Percentiles rank a stretch among this genome's conserved stretches.
Conservation (phyloP, 2,797 vertebrate genomes). For the Gallinago stenura region DNA sequence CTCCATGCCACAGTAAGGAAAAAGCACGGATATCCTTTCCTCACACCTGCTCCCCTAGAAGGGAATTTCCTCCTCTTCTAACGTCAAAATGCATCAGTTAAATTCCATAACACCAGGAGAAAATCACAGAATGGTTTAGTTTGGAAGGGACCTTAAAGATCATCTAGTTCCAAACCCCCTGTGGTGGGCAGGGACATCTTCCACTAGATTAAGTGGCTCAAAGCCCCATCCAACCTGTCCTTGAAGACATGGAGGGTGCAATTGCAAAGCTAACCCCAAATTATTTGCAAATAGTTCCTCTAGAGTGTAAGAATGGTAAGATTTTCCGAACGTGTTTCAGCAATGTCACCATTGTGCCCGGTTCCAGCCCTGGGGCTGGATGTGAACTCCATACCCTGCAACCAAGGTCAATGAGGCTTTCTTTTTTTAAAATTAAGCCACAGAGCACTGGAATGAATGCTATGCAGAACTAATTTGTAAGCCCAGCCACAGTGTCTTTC, state of each 20-base stretch:
- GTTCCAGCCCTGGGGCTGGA: slow-evolving; percentile 29
- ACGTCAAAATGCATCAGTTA: not conserved
- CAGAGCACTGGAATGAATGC: slow-evolving; percentile 41
- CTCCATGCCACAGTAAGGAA: not conserved
- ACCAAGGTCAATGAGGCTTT: slow-evolving; percentile 52
- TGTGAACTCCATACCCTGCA: slow-evolving; percentile 20
- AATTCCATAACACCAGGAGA: not conserved
- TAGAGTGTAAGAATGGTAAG: not conserved
- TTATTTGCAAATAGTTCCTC: not conserved
- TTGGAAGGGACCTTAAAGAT: not conserved
- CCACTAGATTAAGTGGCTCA: not conserved
- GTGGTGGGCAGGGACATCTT: not conserved
- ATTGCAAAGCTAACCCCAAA: not conserved
- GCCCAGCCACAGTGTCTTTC: slow-evolving; percentile 24
- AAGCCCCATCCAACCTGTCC: not conserved
- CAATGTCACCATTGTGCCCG: slow-evolving; percentile 43
- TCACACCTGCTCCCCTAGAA: not conserved
- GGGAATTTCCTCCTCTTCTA: not conserved
- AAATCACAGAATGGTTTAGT: not conserved
- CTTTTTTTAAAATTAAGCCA: slow-evolving; percentile 30
- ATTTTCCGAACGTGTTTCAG: slow-evolving; percentile 20
- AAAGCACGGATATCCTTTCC: not conserved
- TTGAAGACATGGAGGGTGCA: not conserved
- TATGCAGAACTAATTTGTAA: slow-evolving; percentile 49
- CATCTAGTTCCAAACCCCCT: not conserved